phyloP scores from a whole-genome alignment of 30 jellyfish, hydroid and myxozoan genomes.

The Hydra vulgaris region DNA sequence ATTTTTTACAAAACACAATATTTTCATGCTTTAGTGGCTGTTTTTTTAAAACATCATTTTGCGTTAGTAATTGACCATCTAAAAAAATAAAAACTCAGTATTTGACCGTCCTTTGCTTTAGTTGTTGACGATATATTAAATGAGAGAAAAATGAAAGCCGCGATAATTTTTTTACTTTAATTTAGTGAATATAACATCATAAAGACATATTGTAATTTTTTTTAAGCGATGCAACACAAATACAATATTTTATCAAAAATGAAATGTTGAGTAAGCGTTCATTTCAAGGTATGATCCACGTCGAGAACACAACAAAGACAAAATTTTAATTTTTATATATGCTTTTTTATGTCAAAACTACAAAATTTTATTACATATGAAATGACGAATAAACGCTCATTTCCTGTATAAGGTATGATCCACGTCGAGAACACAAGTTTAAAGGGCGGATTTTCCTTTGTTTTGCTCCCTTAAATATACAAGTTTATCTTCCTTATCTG shows the following conservation, averaged over 20 bases:
- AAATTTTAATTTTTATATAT: too few species aligned
- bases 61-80: not conserved
- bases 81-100: not conserved
- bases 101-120: not conserved
- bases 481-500: not conserved
- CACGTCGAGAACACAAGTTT: too few species aligned
- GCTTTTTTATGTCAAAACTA: too few species aligned
- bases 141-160: not conserved
- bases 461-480: not conserved
- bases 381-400: not conserved
- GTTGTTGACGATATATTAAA: not conserved
- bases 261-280: not conserved
- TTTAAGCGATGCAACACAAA: not conserved
- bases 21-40: not conserved
- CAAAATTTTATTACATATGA: not conserved
- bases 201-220: not conserved
- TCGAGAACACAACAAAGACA: too few species aligned
- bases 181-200: too few species aligned
- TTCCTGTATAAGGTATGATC: not conserved
- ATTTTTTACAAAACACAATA: too few species aligned
- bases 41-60: not conserved
- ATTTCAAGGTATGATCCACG: not conserved
- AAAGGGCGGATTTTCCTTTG: not conserved
- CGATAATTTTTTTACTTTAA: not conserved
- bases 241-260: not conserved